Evolutionary conservation across 2,113 vertebrate genomes (phyloP), one percentile per base, ranked within the genome.

Genomic region (Neoarius graeffei): DNA sequence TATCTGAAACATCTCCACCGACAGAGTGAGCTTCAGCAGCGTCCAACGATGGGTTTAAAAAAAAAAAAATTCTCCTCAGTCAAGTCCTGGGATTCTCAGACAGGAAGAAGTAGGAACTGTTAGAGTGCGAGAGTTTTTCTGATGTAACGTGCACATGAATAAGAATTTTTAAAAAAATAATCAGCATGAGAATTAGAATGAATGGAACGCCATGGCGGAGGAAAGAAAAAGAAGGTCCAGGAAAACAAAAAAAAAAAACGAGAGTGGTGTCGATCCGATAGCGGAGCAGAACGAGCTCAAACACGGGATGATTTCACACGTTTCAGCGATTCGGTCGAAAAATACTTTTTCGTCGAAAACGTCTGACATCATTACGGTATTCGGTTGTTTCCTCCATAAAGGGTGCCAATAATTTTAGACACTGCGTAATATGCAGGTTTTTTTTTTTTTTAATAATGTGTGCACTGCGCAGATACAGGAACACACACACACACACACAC

Each of bases 21-120:
- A 15, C n/a, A 35, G 5, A 0, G 23, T 1, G 14, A 15, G 67
- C 19, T 74, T 76, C 73, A 73, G 69, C 17, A 76, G 19, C 10
- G 19, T 1, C 6, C 5, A 73, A 23, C 7, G 13, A 64, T 25
- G 23, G 1, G 5, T 64, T 11, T 42, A 42, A 42, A 62, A 23
- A 5, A 4, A 4, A 64, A 25, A 11, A 1, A 25, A 9, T 0
- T 19, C 9, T 25, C 10, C 25, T 3, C 59, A 64, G 60, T 1
- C 13, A 15, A 4, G 4, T 67, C 25, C n/a, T 67, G 66, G n/a
- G 66, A 67, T 23, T 50, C 20, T 4, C 42, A 25, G 50, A 83
- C 57, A 71, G 59, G 76, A 80, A 86, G 76, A 80, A 86, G 20
- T 57, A 35, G 89, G 42, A 73, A 25, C 60, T 20, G 62, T 62